phyloP scores from a whole-genome alignment of 1,140 invertebrate genomes.

The Drosophila novamexicana region DNA sequence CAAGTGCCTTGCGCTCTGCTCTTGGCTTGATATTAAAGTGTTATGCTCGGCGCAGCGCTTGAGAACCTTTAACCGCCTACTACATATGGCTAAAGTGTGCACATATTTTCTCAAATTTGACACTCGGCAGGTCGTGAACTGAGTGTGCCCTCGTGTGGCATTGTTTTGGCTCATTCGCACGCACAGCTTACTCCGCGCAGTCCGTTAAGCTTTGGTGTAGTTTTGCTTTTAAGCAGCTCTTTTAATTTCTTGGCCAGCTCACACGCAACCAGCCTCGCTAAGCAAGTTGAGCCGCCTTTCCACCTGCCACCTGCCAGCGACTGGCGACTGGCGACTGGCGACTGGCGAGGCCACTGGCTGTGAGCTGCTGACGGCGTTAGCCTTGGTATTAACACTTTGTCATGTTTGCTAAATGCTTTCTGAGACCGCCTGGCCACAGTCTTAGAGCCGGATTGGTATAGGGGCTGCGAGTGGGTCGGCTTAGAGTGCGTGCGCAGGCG shows the following conservation, averaged over 20 bases:
- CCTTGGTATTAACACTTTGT: constrained; percentile 76
- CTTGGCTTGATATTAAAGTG: background rate
- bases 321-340: background rate
- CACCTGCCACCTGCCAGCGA: background rate
- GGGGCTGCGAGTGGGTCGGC: background rate
- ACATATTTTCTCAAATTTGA: constrained; percentile 29
- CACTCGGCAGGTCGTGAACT: constrained; percentile 30
- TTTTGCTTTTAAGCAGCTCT: constrained; percentile 44
- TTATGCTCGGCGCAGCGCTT: background rate
- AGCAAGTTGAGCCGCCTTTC: constrained; percentile 27
- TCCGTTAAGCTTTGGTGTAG: constrained; percentile 24
- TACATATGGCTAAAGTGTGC: constrained; percentile 5
- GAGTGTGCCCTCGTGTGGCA: background rate
- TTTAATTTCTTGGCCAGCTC: constrained; percentile 64
- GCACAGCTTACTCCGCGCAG: constrained; percentile 21
- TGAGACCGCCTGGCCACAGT: constrained; percentile 38
- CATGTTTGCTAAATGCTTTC: constrained; percentile 70
- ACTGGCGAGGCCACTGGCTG: constrained; percentile 3
- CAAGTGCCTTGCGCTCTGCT: background rate
- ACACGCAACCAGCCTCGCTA: constrained; percentile 62
- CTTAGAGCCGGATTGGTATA: background rate
- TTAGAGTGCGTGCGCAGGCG: constrained; percentile 48
- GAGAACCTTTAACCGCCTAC: background rate
- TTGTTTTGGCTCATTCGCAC: constrained; percentile 31
- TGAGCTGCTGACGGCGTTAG: constrained; percentile 29